Conservation (phyloP, 2,113 vertebrate genomes). For the Acrocephalus arundinaceus region DNA sequence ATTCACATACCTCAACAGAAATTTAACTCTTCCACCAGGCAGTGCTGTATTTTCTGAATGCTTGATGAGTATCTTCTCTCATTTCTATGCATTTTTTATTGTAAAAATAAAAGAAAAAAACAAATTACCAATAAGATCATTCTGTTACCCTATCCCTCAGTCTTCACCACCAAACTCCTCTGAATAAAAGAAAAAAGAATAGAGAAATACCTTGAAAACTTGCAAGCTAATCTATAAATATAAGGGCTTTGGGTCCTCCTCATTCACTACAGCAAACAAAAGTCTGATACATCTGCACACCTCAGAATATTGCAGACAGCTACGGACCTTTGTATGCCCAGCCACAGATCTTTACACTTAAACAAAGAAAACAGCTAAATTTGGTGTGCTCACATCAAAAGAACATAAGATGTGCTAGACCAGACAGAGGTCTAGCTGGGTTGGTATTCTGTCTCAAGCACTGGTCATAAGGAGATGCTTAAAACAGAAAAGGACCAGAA, state of each 20-base stretch:
- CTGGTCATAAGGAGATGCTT: neutral
- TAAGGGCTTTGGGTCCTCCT: neutral
- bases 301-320: neutral
- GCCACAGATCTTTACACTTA: neutral
- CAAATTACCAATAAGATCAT: neutral
- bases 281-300: neutral
- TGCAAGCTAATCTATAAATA: neutral
- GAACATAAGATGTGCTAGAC: neutral
- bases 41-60: neutral
- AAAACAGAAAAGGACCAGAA: neutral
- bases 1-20: neutral
- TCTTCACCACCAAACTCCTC: rapidly evolving
- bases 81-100: neutral
- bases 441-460: neutral
- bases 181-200: neutral
- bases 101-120: neutral
- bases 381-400: neutral
- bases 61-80: neutral
- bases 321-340: neutral
- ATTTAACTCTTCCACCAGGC: neutral
- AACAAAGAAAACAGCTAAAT: neutral
- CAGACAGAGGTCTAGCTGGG: neutral
- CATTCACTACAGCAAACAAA: neutral
- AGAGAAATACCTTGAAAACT: neutral
- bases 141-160: neutral